These are phyloP conservation scores for Epinotia bilunana DNA, from an alignment of 2,888 invertebrate species.

Conservation along the genomic window DNA sequence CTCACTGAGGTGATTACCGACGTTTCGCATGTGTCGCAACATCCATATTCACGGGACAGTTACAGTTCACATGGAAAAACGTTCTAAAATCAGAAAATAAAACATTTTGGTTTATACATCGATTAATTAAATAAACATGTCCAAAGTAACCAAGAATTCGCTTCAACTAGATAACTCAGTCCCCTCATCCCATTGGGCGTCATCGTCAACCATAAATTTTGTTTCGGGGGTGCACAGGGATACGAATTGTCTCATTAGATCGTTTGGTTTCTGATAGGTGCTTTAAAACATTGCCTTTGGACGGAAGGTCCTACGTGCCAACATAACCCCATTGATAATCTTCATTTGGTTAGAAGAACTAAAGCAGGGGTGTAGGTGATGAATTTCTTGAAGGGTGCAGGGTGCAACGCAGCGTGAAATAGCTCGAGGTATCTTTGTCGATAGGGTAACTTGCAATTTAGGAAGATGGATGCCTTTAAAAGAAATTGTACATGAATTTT, in stretches of 20 bases:
- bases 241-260: conserved; percentile 50
- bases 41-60: too few species aligned
- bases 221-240: conserved; percentile 47
- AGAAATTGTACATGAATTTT: not conserved
- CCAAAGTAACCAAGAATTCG: conserved; percentile 17
- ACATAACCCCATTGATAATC: not conserved
- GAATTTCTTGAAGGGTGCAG: conserved; percentile 26
- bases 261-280: conserved; percentile 47
- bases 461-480: conserved; percentile 4
- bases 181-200: conserved; percentile 49
- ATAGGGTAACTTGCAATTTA: conserved; percentile 10
- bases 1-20: too few species aligned
- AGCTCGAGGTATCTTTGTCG: conserved; percentile 8
- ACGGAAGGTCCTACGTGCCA: not conserved
- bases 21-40: too few species aligned
- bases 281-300: conserved; percentile 25
- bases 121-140: not conserved
- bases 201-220: conserved; percentile 49
- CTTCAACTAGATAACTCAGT: conserved; percentile 45
- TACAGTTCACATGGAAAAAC: too few species aligned
- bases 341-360: not conserved
- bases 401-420: conserved; percentile 28
- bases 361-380: conserved; percentile 12
- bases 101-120: too few species aligned
- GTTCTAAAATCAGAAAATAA: too few species aligned